Conservation (phyloP, 2,797 vertebrate genomes). For the Danio aesculapii region DNA sequence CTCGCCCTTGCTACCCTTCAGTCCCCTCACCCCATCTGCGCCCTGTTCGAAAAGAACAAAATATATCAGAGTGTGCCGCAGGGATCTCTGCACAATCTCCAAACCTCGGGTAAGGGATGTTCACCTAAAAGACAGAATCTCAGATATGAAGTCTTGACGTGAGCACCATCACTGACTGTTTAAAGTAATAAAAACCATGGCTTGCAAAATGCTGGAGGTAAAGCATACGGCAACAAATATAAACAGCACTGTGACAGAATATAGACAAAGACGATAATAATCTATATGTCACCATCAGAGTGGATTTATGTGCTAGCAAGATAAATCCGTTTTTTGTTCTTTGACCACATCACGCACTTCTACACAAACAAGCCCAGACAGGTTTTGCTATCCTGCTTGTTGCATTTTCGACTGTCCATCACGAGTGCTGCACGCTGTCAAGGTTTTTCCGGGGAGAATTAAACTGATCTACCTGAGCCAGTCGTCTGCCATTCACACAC, state of each 20-base stretch:
- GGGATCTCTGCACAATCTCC: constrained; percentile 30
- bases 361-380: constrained; percentile 38
- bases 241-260: constrained; percentile 5
- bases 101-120: constrained; percentile 22
- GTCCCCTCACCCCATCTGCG: constrained; percentile 88
- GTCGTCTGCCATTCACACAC: constrained; percentile 70
- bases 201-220: constrained; percentile 17
- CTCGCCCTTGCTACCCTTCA: constrained; percentile 92
- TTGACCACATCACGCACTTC: constrained; percentile 33
- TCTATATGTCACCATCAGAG: constrained; percentile 13
- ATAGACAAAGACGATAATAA: neutral
- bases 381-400: constrained; percentile 37
- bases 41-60: constrained; percentile 77
- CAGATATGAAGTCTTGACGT: constrained; percentile 13
- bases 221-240: constrained; percentile 6
- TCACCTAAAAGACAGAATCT: constrained; percentile 36
- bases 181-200: constrained; percentile 16
- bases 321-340: constrained; percentile 27
- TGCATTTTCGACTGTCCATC: constrained; percentile 65
- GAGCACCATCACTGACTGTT: constrained; percentile 24
- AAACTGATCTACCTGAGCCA: constrained; percentile 59
- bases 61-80: constrained; percentile 21
- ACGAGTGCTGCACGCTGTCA: constrained; percentile 58
- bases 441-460: constrained; percentile 64
- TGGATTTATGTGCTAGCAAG: neutral